These are phyloP conservation scores for Apis mellifera DNA, from an alignment of 1,140 invertebrate species.

Conservation along the genomic window Amel_HAv3.1 CM009931.2:20560001-20560500, in stretches of 20 bases:
- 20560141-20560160: neutral
- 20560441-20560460: conserved; percentile 71
- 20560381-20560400: neutral
- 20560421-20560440: conserved; percentile 48
- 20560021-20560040: conserved; percentile 58
- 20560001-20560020: conserved; percentile 70
- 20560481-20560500: conserved; percentile 76
- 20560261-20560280: neutral
- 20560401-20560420: conserved; percentile 1
- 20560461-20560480: conserved; percentile 80
- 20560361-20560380: neutral
- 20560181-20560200: too few species aligned
- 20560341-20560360: neutral
- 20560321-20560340: neutral
- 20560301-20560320: conserved; percentile 1
- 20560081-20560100: neutral
- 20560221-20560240: neutral
- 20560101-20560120: neutral
- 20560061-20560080: neutral
- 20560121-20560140: neutral
- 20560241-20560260: conserved; percentile 11
- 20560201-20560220: neutral
- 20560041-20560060: conserved; percentile 10
- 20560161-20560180: neutral
- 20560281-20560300: conserved; percentile 26